A percentile compares a stretch with the other conserved stretches of the same genome.
phyloP scores from a whole-genome alignment of 2,888 invertebrate genomes.

The Eretmocerus hayati region DNA sequence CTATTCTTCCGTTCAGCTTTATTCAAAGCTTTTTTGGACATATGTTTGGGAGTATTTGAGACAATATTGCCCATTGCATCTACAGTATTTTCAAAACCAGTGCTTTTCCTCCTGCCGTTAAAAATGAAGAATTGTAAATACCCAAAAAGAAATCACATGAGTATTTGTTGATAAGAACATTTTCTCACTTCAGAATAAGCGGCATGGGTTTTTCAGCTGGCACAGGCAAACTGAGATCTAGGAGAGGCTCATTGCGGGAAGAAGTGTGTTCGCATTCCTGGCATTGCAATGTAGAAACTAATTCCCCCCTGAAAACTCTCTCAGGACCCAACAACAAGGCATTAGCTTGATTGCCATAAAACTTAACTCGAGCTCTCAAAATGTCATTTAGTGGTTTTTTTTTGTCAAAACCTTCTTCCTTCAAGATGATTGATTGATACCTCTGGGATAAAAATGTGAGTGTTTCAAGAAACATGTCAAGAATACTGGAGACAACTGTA shows the following conservation, averaged over 20 bases:
- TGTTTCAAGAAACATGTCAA: neutral
- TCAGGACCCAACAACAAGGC: conserved; percentile 75
- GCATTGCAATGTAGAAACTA: conserved; percentile 85
- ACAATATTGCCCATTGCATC: conserved; percentile 32
- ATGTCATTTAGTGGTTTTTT: conserved; percentile 73
- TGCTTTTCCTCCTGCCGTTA: conserved; percentile 35
- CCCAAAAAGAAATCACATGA: neutral
- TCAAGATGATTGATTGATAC: conserved; percentile 74
- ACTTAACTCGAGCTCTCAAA: conserved; percentile 70
- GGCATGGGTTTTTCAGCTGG: conserved; percentile 67
- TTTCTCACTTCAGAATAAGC: conserved; percentile 50
- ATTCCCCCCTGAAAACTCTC: conserved; percentile 86
- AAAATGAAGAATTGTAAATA: conserved; percentile 15
- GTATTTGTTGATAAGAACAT: neutral
- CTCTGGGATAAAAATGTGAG: conserved; percentile 53
- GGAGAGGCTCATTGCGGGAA: conserved; percentile 82
- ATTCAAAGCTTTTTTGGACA: conserved; percentile 49
- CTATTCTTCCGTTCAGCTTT: conserved; percentile 52
- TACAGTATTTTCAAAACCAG: conserved; percentile 29
- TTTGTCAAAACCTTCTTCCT: conserved; percentile 64
- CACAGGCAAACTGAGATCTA: conserved; percentile 91
- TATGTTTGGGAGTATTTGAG: conserved; percentile 52
- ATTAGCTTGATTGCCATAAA: conserved; percentile 74
- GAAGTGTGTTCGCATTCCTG: conserved; percentile 83
- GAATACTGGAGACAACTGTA: neutral